phyloP scores from a whole-genome alignment of 2,113 vertebrate species.

The Jaculus jaculus region DNA sequence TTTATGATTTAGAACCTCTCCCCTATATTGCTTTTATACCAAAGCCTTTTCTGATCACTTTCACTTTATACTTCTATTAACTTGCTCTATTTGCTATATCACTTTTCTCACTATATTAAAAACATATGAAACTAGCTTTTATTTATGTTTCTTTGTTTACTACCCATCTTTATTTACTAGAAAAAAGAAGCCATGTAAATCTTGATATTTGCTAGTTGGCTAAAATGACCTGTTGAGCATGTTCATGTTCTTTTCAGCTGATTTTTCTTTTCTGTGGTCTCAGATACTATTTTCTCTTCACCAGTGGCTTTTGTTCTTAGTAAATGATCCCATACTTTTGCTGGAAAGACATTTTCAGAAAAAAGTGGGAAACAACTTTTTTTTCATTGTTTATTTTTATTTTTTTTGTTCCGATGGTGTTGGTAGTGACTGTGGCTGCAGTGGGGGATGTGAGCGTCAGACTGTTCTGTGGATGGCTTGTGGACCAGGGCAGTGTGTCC shows the following conservation, averaged over 20 bases:
- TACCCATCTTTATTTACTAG: neutral
- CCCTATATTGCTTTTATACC: neutral
- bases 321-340: neutral
- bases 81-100: neutral
- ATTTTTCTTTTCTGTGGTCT: neutral
- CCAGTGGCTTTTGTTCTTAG: neutral
- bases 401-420: no score
- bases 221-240: neutral
- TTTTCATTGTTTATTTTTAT: slow-evolving; percentile 8
- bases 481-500: no score
- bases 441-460: no score
- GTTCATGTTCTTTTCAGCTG: neutral
- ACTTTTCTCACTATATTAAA: neutral
- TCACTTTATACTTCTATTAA: neutral
- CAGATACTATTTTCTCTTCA: neutral
- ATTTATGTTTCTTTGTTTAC: neutral
- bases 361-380: slow-evolving; percentile 6
- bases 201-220: neutral
- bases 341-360: neutral
- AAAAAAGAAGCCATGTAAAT: neutral
- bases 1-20: neutral
- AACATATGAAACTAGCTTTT: neutral
- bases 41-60: neutral
- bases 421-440: no score
- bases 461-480: no score